Base-by-base conservation (phyloP, 2,888 invertebrate species). In the Hyposoter dolosus region DNA sequence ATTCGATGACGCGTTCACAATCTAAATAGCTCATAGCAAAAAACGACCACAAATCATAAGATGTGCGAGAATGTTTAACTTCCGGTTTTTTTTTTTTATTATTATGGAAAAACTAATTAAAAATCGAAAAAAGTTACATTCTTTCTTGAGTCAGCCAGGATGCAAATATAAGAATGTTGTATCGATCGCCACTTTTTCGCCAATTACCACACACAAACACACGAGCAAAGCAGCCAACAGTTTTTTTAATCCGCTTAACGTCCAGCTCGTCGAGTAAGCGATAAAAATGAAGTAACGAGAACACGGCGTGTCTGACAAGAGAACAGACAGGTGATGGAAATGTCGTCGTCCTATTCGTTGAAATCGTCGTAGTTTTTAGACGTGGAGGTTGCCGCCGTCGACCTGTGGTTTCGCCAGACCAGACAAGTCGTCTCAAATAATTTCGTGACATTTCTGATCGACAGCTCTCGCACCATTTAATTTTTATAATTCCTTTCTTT, bases 271-370 rank as follows among this genome's bases (percentile, higher is more conserved):
- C 66, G 82, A 80, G 56, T 53, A 43, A 23, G 63, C 65, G 78
- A 83, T 83, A 85, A 80, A 85, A 85, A 77, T 83, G 50, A 83
- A 83, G 60, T 76, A 83, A 85, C 76, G 83, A 85, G 82, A 83
- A 66, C 83, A 71, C 40, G 35, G 10, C 53, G 56, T 72, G 76
- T 83, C 82, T 68, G 71, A 56, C 85, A 66, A 65, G 75, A 80
- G 90, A 90, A 90, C 89, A 89, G 90, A 91, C 90, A 90, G 89
- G 76, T 92, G 92, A 92, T 92, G 92, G 91, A 92, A 92, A 90
- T 90, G 91, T 90, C 85, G 63, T 82, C 65, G 78, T 85, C 60
- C 68, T 50, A 19, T 71, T 80, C 71, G 69, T 65, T 74, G 68
- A 60, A 78, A 45, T 78, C 72, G 72, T 53, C 65, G 63, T 60